These are phyloP conservation scores for Tachina lurida DNA, from an alignment of 2,888 invertebrate genomes.

Conservation along the genomic window DNA sequence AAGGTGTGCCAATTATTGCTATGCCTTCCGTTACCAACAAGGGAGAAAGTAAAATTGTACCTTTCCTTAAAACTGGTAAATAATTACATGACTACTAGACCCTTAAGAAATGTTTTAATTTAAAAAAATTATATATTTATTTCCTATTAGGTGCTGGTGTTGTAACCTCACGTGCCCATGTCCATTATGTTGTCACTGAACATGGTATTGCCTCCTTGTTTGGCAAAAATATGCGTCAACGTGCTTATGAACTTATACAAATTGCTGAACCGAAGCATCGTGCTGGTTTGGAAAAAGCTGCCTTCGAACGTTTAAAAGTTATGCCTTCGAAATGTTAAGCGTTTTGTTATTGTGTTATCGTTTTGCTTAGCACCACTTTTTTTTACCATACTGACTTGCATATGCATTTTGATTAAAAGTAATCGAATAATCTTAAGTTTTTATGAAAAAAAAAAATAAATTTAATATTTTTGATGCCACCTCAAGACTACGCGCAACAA, in stretches of 20 bases:
- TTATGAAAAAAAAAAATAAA: conserved; percentile 44
- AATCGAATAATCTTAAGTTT: conserved; percentile 55
- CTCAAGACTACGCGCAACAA: conserved; percentile 7
- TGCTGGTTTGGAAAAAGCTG: conserved; percentile 91
- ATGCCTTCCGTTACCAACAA: conserved; percentile 91
- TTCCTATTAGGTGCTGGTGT: conserved; percentile 92
- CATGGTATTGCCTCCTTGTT: conserved; percentile 94
- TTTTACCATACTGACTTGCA: conserved; percentile 47
- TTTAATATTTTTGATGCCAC: conserved; percentile 13
- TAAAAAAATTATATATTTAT: conserved; percentile 4
- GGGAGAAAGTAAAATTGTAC: conserved; percentile 93
- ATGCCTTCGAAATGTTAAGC: conserved; percentile 85
- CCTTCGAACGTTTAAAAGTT: conserved; percentile 91
- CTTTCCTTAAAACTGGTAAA: conserved; percentile 90
- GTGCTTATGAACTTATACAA: conserved; percentile 94
- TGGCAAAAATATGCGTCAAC: conserved; percentile 93
- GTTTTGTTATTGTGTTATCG: conserved; percentile 4
- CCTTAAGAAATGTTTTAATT: background rate
- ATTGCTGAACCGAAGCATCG: conserved; percentile 95
- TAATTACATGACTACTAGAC: background rate
- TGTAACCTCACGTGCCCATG: conserved; percentile 95
- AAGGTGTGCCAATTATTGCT: conserved; percentile 96
- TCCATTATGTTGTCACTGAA: conserved; percentile 97
- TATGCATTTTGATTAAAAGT: conserved; percentile 52
- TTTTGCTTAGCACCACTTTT: conserved; percentile 32